These are phyloP conservation scores for Pelodiscus sinensis DNA, from an alignment of 2,113 vertebrate genomes.

Conservation along the genomic window DNA sequence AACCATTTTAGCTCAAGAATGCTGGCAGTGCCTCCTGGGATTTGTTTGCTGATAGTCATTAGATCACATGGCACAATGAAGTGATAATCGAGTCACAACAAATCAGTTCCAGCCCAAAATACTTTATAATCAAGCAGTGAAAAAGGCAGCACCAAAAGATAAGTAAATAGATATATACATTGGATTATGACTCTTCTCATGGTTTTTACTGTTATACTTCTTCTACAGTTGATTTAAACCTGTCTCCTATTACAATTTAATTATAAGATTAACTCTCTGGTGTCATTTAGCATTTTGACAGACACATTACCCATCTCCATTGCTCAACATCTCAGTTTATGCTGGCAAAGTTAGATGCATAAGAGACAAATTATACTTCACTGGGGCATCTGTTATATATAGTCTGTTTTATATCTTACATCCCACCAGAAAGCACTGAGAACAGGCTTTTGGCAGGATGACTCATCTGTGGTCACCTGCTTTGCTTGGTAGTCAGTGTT, in stretches of 20 bases:
- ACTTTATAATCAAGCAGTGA: background rate
- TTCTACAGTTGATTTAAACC: background rate
- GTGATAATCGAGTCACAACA: background rate
- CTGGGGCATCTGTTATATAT: background rate
- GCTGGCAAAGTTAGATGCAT: background rate
- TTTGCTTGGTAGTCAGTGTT: background rate
- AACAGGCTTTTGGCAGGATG: background rate
- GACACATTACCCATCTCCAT: slow-evolving; percentile 41
- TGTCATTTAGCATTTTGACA: slow-evolving; percentile 47
- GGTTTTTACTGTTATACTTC: background rate
- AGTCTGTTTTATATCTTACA: background rate
- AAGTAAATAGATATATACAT: background rate
- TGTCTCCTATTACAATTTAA: slow-evolving; percentile 20
- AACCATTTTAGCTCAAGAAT: background rate
- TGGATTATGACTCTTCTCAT: background rate
- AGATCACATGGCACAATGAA: background rate
- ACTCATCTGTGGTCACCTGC: background rate
- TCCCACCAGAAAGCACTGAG: background rate
- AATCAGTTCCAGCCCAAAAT: background rate
- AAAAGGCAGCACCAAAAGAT: background rate
- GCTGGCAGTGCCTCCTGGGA: fast-evolving
- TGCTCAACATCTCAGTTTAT: slow-evolving; percentile 25
- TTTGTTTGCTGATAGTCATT: background rate
- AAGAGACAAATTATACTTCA: slow-evolving; percentile 22
- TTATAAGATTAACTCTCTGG: slow-evolving; percentile 32